Conservation (phyloP, 2,113 vertebrate species). For the Otocyon megalotis region DNA sequence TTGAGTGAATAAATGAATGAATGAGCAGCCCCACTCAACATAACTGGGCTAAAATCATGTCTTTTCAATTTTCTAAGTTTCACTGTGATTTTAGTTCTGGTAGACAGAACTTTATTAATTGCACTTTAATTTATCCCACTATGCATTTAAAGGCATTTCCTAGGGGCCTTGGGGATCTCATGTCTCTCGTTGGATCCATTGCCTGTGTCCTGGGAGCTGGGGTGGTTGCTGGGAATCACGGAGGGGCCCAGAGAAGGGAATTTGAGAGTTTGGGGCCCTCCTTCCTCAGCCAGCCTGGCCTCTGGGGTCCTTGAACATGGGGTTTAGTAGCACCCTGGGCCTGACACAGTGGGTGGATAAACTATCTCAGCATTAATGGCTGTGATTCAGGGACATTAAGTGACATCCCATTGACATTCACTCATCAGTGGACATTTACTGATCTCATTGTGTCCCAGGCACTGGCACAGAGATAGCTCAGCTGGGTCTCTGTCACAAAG, state of each 20-base stretch:
- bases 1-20: neutral
- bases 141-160: neutral
- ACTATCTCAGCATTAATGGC: neutral
- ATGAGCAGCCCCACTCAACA: accelerated
- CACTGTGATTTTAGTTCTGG: too few relatives aligned
- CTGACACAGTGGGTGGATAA: neutral
- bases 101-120: neutral
- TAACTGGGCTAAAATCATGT: neutral
- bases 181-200: neutral
- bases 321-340: neutral
- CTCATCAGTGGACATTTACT: neutral
- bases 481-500: neutral
- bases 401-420: neutral
- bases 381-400: neutral
- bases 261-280: neutral
- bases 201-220: neutral
- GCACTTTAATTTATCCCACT: neutral
- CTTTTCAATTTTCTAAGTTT: neutral
- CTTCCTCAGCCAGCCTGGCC: neutral
- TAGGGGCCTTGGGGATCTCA: neutral
- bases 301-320: neutral
- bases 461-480: neutral
- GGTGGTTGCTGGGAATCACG: neutral
- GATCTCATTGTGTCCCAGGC: neutral
- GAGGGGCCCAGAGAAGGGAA: neutral